Base-by-base conservation (phyloP, 1,140 invertebrate genomes). In the Venturia canescens region DNA sequence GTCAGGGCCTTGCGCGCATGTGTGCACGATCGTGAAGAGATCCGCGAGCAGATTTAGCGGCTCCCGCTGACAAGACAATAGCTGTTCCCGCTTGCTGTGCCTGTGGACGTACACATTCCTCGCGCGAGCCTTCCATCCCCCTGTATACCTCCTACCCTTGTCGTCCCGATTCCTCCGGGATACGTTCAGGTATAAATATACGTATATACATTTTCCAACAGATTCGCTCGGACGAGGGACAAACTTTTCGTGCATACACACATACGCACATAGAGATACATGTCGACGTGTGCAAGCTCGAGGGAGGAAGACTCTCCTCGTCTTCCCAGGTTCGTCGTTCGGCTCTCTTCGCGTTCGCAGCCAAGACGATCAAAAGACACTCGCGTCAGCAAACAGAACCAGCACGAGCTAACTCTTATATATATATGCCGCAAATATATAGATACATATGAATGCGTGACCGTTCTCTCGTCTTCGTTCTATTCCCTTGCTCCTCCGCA, bases 31-130 rank as follows among this genome's bases (percentile, higher is more conserved):
- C 87, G 87, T 86, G 86, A 88, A 86, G 87, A 88, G 88, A 89
- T 90, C 86, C 85, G 82, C 84, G 86, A 78, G 84, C 85, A 90
- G 89, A 90, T 90, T 90, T 90, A 89, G 85, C 87, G 88, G 88
- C 88, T 86, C 86, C 85, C 84, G 85, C 87, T 90, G 88, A 90
- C 89, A 90, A 90, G 89, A 89, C 89, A 89, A 89, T 89, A 89
- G 89, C 85, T 83, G 85, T 88, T 87, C 87, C 82, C 86, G 86
- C 87, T 82, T 76, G 53, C 74, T 76, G 50, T 86, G 85, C 85
- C 86, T 85, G 84, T 80, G 85, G 83, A 87, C 83, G 86, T 81
- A 84, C 74, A 76, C 87, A 89, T 89, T 88, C 88, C 87, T 82
- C 83, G 83, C 76, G 84, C 84, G 86, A 81, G 82, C 78, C 80